phyloP scores from a whole-genome alignment of 2,113 vertebrate species.

The Furnarius figulus region DNA sequence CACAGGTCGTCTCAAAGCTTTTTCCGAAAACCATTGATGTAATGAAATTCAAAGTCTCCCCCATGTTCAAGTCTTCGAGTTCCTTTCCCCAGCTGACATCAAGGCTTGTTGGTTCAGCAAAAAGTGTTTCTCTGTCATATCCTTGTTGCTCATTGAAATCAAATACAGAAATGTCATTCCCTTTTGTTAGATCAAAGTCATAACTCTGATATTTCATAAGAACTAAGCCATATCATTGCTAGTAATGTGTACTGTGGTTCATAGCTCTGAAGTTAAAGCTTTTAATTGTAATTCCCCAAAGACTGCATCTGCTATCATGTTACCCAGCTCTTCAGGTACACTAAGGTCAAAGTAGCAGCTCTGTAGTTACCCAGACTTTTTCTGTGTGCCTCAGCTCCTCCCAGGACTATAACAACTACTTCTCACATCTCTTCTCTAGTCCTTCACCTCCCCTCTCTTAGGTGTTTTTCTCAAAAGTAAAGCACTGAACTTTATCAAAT shows the following conservation, averaged over 20 bases:
- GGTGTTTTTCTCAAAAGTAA: not conserved
- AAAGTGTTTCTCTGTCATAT: not conserved
- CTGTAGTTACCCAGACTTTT: not conserved
- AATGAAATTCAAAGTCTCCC: not conserved
- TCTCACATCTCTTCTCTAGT: not conserved
- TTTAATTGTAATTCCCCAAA: not conserved
- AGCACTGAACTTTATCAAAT: not conserved
- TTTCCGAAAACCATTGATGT: not conserved
- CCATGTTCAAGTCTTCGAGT: not conserved
- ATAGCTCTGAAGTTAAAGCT: not conserved
- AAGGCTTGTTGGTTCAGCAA: not conserved
- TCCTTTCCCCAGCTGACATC: not conserved
- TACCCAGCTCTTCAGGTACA: not conserved
- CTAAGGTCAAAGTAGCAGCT: not conserved
- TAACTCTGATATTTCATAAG: not conserved
- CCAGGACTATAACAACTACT: not conserved
- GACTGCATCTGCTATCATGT: not conserved
- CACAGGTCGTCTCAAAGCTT: not conserved
- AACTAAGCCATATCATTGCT: not conserved
- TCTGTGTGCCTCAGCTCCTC: not conserved
- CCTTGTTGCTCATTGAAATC: accelerated
- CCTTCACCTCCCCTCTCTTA: not conserved
- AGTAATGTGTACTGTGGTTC: not conserved
- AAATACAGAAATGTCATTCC: not conserved
- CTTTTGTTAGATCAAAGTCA: not conserved